These are phyloP conservation scores for Acrocephalus arundinaceus DNA, from an alignment of 2,113 vertebrate genomes.

Conservation along the genomic window DNA sequence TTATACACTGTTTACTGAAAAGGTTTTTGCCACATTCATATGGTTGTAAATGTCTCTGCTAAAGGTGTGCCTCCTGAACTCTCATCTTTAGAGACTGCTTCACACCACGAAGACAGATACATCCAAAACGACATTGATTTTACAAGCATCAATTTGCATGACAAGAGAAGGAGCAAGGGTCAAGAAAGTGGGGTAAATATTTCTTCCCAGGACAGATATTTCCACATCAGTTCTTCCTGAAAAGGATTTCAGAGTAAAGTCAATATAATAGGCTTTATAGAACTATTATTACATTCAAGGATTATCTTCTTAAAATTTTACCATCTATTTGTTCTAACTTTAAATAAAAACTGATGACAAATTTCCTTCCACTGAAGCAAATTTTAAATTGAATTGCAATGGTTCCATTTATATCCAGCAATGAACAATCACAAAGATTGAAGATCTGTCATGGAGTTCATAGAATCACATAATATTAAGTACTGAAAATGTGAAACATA, in stretches of 20 bases:
- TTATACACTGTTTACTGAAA: background rate
- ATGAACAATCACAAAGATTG: background rate
- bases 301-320: background rate
- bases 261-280: background rate
- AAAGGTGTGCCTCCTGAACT: background rate
- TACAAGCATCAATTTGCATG: rapidly evolving
- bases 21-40: background rate
- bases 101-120: background rate
- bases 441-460: background rate
- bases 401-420: background rate
- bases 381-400: background rate
- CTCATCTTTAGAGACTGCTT: background rate
- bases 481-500: background rate
- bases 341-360: background rate
- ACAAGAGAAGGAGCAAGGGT: background rate
- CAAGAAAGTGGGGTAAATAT: background rate
- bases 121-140: background rate
- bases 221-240: background rate
- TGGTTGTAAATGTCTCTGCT: background rate
- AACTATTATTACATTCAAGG: background rate
- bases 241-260: background rate
- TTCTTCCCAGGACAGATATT: background rate
- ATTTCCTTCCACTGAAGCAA: background rate
- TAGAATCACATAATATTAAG: background rate
- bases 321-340: background rate